Evolutionary conservation across 1,140 invertebrate genomes (phyloP).

Genomic region (Maconellicoccus hirsutus): DNA sequence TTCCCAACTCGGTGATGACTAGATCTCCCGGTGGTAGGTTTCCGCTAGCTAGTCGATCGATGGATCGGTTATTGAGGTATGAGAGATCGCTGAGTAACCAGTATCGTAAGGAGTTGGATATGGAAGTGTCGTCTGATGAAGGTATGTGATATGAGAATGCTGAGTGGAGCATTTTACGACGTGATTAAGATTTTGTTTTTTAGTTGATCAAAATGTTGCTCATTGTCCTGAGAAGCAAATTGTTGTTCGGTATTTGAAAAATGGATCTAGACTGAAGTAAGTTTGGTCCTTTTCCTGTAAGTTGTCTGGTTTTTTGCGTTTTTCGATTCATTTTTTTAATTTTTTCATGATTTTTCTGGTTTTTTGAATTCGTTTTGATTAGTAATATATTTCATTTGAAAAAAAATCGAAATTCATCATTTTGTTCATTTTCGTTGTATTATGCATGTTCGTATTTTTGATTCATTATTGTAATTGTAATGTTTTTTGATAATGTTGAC

Average conservation of each 20-base stretch:
- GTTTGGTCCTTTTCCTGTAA: background rate
- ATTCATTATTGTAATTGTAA: too few relatives aligned
- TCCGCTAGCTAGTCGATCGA: background rate
- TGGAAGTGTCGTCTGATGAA: constrained; percentile 1
- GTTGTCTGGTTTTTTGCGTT: too few relatives aligned
- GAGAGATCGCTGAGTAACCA: background rate
- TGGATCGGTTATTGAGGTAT: background rate
- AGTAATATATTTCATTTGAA: too few relatives aligned
- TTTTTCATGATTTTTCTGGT: too few relatives aligned
- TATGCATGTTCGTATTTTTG: too few relatives aligned
- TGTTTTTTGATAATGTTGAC: too few relatives aligned
- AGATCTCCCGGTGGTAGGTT: background rate
- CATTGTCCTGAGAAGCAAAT: constrained; percentile 28
- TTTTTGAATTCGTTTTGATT: too few relatives aligned
- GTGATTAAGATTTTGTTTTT: background rate
- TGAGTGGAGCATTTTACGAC: background rate
- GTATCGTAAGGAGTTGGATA: background rate
- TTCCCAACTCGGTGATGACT: background rate
- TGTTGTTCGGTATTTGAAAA: constrained; percentile 38
- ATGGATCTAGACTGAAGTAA: constrained; percentile 44
- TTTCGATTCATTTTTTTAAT: too few relatives aligned
- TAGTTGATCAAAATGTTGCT: background rate
- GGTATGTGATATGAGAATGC: constrained; percentile 23
- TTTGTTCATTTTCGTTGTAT: too few relatives aligned
- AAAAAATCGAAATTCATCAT: too few relatives aligned